Conservation (phyloP, 2,113 vertebrate species). For the Nesogale talazaci region DNA sequence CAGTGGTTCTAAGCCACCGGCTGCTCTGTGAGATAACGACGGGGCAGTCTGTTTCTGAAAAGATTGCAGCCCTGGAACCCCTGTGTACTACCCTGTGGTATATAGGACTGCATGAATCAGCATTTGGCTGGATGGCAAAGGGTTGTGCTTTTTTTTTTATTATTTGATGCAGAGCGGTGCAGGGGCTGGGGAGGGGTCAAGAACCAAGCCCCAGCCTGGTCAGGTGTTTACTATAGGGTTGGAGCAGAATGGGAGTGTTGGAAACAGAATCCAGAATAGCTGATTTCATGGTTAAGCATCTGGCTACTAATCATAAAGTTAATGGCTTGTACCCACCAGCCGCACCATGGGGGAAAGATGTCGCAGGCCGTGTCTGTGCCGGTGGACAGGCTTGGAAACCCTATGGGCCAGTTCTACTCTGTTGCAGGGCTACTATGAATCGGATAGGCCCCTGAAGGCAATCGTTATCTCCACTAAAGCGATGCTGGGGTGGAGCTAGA, state of each 20-base stretch:
- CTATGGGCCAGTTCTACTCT: neutral
- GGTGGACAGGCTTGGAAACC: neutral
- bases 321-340: neutral
- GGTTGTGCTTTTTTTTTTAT: too few species aligned
- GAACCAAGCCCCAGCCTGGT: neutral
- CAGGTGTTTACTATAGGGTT: neutral
- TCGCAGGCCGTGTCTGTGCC: neutral
- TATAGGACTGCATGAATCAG: neutral
- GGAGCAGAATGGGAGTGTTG: neutral
- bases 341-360: neutral
- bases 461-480: neutral
- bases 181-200: neutral
- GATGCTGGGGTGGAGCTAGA: neutral
- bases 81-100: neutral
- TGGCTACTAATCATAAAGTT: neutral
- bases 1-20: neutral
- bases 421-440: neutral
- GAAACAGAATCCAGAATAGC: neutral
- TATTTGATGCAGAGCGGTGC: neutral
- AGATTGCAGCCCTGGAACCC: neutral
- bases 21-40: neutral
- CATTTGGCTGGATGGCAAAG: neutral
- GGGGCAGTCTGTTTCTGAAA: neutral
- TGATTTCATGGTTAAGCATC: neutral
- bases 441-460: neutral